These are phyloP conservation scores for Loripinus fragilis DNA, from an alignment of 2,888 invertebrate species.

Conservation along the genomic window DNA sequence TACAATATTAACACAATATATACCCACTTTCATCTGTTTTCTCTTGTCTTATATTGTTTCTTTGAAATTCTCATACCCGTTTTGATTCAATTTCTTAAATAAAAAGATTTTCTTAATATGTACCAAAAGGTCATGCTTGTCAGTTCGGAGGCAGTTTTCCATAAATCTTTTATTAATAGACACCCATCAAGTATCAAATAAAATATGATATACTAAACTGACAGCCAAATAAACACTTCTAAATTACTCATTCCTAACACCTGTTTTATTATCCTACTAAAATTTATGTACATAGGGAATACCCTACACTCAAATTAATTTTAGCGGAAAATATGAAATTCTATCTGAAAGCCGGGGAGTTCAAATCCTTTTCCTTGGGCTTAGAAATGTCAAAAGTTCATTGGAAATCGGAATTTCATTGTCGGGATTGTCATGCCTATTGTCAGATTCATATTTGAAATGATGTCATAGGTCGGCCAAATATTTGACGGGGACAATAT, in stretches of 20 bases:
- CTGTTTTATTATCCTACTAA: slow-evolving; percentile 18
- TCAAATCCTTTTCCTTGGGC: slow-evolving; percentile 14
- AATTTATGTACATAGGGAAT: slow-evolving; percentile 20
- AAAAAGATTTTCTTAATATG: too few relatives aligned
- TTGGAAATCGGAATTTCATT: slow-evolving; percentile 36
- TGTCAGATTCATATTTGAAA: slow-evolving; percentile 36
- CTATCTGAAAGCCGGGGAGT: neutral
- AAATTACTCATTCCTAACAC: slow-evolving; percentile 19
- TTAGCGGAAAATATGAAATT: slow-evolving; percentile 60
- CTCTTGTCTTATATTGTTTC: too few relatives aligned
- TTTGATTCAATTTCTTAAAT: too few relatives aligned
- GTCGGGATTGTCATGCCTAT: slow-evolving; percentile 42
- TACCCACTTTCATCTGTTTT: too few relatives aligned
- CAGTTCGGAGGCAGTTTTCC: slow-evolving; percentile 27
- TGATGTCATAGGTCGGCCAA: slow-evolving; percentile 62
- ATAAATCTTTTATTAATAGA: slow-evolving; percentile 62
- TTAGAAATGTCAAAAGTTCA: slow-evolving; percentile 59
- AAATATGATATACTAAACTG: slow-evolving; percentile 37
- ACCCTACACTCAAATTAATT: slow-evolving; percentile 48
- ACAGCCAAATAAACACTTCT: slow-evolving; percentile 44
- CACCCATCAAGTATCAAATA: slow-evolving; percentile 52
- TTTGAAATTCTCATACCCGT: too few relatives aligned
- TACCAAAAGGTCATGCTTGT: slow-evolving; percentile 16
- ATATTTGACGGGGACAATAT: slow-evolving; percentile 62
- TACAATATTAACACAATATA: too few relatives aligned